Base-by-base conservation (phyloP, 2,888 invertebrate genomes). In the Eremobia ochroleuca region DNA sequence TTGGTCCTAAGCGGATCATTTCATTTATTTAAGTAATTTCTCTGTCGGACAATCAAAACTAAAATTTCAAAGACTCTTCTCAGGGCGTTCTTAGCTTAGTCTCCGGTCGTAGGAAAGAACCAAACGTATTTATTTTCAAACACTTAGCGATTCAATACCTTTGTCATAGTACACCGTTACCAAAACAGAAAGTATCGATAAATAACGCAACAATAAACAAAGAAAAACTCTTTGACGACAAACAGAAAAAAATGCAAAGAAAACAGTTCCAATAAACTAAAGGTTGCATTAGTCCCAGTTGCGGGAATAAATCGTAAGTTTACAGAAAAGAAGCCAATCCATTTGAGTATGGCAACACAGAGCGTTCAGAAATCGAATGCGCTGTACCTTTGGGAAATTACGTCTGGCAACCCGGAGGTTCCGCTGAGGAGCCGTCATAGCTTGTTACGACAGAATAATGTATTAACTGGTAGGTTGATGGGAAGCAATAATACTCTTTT, bases 321-420 rank as follows among this genome's bases (percentile, higher is more conserved):
- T 92, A 88, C 89, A 90, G 87, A 87, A 91, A 92, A 91, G 90
- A 85, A 90, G 78, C 83, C 92, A 94, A 94, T 94, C 91, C 90
- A 91, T 92, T 93, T 93, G 91, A 92, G 91, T 91, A 90, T 92
- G 89, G 93, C 91, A 92, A 93, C 92, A 92, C 91, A 86, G 90
- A 83, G 81, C 88, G 89, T 88, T 92, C 90, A 91, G 91, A 90
- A 92, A 92, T 93, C 93, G 88, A 92, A 92, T 82, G 81, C 88
- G 86, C 83, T 74, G 88, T 87, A 86, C 94, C 95, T 82, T 83
- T 90, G 95, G 94, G 95, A 95, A 95, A 95, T 95, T 93, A 95
- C 85, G 74, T 86, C 89, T 89, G 87, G 89, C 88, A 90, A 90
- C 86, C 81, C 78, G 73, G 79, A 69, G 85, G 79, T 84, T 79